phyloP scores from a whole-genome alignment of 2,888 invertebrate species.

The Chymomyza caudatula region DNA sequence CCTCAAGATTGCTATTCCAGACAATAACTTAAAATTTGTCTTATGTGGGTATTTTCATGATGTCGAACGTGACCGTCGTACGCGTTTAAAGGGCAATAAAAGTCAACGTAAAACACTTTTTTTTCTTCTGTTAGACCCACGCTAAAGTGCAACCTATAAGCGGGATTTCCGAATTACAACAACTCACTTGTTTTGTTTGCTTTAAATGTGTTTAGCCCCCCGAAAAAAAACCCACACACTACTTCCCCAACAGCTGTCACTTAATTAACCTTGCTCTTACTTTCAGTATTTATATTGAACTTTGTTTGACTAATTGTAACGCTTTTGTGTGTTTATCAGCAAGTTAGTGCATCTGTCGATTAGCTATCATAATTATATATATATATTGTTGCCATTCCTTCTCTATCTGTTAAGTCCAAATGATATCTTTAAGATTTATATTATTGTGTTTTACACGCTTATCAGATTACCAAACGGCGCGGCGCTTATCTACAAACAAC shows the following conservation, averaged over 20 bases:
- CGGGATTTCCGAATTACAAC: no score
- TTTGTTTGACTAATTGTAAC: not conserved
- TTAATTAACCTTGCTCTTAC: not conserved
- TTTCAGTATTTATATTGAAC: not conserved
- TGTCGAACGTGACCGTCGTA: no score
- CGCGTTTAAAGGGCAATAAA: no score
- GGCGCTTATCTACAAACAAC: slow-evolving; percentile 44
- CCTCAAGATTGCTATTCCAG: no score
- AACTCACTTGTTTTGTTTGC: no score
- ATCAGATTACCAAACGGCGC: slow-evolving; percentile 38
- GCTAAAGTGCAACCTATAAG: no score
- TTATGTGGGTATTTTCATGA: no score
- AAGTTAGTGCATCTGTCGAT: not conserved
- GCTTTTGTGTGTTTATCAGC: not conserved
- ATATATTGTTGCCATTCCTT: not conserved
- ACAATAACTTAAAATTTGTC: no score
- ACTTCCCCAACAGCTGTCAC: not conserved
- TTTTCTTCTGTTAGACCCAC: no score
- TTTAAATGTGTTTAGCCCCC: no score
- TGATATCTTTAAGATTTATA: slow-evolving; percentile 64
- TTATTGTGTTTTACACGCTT: slow-evolving; percentile 43
- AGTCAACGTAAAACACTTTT: no score
- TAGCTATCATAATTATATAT: not conserved
- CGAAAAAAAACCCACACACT: no score
- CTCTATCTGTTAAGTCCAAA: slow-evolving; percentile 25